These are phyloP conservation scores for Drosophila pallidifrons DNA, from an alignment of 1,140 invertebrate genomes.

Conservation along the genomic window DNA sequence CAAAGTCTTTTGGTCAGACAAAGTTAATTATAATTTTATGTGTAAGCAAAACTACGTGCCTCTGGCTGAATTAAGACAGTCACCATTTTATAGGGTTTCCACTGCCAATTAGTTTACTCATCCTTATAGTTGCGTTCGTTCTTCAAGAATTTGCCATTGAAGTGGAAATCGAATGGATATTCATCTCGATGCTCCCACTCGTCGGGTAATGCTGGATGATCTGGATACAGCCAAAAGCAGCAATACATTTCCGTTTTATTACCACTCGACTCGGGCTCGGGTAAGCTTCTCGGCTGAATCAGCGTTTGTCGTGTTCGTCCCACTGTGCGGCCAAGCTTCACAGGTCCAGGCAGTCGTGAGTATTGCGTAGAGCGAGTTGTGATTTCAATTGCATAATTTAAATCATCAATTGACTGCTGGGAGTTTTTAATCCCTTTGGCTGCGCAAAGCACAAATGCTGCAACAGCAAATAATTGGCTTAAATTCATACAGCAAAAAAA, in stretches of 20 bases:
- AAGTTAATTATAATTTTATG: constrained; percentile 74
- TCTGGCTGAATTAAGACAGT: constrained; percentile 58
- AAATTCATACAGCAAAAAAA: neutral
- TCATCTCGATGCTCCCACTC: constrained; percentile 33
- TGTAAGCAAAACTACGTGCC: constrained; percentile 45
- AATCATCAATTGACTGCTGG: constrained; percentile 19
- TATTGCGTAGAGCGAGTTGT: constrained; percentile 2
- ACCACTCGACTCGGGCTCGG: neutral
- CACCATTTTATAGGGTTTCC: constrained; percentile 10
- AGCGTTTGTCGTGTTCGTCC: constrained; percentile 43
- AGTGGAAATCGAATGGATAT: constrained; percentile 57
- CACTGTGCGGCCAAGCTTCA: constrained; percentile 3
- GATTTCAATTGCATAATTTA: constrained; percentile 40
- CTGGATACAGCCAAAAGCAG: constrained; percentile 63
- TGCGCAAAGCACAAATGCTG: neutral
- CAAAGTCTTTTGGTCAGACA: constrained; percentile 43
- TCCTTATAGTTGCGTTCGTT: constrained; percentile 33
- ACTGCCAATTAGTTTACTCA: neutral
- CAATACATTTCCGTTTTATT: constrained; percentile 47
- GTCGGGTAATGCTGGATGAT: constrained; percentile 39
- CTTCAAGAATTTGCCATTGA: constrained; percentile 48
- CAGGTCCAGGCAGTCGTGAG: neutral
- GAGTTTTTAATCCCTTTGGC: neutral
- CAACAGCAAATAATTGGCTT: neutral
- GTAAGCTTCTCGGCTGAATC: neutral